A percentile compares a stretch with the other conserved stretches of the same genome.
Evolutionary conservation across 1,140 invertebrate species (phyloP).

Genomic region (Stratiolaelaps scimitus): DNA sequence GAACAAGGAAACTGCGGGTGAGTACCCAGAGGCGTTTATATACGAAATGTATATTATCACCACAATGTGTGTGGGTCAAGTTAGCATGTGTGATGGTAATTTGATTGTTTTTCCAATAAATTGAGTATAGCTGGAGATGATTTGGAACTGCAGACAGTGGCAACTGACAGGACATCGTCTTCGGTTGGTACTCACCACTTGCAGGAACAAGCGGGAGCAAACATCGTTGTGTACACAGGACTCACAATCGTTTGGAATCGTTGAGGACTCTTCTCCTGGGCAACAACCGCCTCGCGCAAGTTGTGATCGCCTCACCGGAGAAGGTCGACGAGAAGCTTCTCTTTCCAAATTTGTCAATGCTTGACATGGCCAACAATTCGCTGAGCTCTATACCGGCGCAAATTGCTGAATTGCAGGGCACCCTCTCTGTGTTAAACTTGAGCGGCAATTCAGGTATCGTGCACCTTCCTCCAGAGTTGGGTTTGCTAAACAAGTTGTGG

Average conservation of each 20-base stretch:
- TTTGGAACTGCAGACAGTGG: too few species aligned
- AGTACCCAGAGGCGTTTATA: too few species aligned
- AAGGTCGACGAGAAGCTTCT: conserved; percentile 49
- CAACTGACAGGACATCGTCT: too few species aligned
- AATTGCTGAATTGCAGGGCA: conserved; percentile 62
- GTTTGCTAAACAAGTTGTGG: conserved; percentile 80
- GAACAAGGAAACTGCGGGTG: background rate
- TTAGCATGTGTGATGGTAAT: too few species aligned
- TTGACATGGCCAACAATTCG: conserved; percentile 82
- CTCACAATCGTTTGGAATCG: conserved; percentile 65
- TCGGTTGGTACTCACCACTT: too few species aligned
- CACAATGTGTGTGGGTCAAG: too few species aligned
- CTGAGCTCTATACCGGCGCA: conserved; percentile 64
- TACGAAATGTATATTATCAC: too few species aligned
- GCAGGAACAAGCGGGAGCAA: conserved; percentile 30
- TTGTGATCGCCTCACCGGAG: conserved; percentile 64
- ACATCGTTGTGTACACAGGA: conserved; percentile 56
- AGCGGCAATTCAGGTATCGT: conserved; percentile 72
- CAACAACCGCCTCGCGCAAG: conserved; percentile 64
- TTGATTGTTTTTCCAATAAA: too few species aligned
- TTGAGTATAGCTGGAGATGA: too few species aligned
- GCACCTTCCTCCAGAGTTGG: conserved; percentile 85
- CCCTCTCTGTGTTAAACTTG: conserved; percentile 85
- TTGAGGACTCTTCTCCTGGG: conserved; percentile 66
- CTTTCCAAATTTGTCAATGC: conserved; percentile 84